phyloP scores from a whole-genome alignment of 2,113 vertebrate genomes.

The Lycaon pictus region DNA sequence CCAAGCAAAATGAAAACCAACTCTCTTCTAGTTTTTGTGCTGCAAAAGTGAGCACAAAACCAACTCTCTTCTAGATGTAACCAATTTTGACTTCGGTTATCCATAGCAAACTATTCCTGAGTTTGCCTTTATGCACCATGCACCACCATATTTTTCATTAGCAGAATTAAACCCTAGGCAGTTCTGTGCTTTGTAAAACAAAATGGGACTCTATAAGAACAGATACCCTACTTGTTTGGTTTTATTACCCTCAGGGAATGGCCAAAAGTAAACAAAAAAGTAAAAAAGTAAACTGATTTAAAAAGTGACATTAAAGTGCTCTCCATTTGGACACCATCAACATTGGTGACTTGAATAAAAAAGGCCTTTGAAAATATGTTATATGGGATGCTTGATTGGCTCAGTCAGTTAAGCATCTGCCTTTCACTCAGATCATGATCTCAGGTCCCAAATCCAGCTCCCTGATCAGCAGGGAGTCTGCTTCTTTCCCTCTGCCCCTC shows the following conservation, averaged over 20 bases:
- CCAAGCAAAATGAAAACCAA: constrained; percentile 36
- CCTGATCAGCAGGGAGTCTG: too few relatives aligned
- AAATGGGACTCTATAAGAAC: constrained; percentile 14
- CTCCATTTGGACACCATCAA: neutral
- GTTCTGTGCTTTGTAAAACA: neutral
- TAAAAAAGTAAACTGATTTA: neutral
- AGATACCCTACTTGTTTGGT: neutral
- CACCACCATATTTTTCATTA: neutral
- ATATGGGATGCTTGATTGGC: too few relatives aligned
- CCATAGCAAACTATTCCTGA: neutral
- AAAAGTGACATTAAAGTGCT: neutral
- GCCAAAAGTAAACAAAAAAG: constrained; percentile 6
- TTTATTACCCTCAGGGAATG: constrained; percentile 38
- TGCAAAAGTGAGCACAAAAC: neutral
- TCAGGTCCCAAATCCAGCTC: too few relatives aligned
- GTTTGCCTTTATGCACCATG: constrained; percentile 1
- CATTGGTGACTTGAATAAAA: neutral
- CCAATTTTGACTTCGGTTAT: constrained; percentile 40
- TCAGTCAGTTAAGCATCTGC: too few relatives aligned
- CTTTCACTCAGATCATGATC: too few relatives aligned
- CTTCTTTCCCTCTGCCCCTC: too few relatives aligned
- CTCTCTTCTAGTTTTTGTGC: neutral
- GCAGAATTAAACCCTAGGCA: neutral
- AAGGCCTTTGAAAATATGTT: neutral
- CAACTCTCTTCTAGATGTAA: constrained; percentile 9